Base-by-base conservation (phyloP, 2,113 vertebrate genomes). In the Pogonocichla stellata region DNA sequence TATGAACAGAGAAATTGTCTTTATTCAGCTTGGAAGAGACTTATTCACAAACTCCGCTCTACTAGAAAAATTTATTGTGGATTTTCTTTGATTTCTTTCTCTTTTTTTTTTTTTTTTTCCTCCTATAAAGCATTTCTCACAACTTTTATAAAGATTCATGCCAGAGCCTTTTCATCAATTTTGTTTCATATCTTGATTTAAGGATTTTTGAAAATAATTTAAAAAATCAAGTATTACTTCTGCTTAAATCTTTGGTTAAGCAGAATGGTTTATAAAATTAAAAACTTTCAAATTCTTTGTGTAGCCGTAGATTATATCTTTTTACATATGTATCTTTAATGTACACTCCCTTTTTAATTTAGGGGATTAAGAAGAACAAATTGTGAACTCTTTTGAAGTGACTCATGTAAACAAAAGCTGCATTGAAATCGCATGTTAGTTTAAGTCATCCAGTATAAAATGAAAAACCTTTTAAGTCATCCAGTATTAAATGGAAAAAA, bases 351-450 rank as follows among this genome's bases (percentile, higher is more conserved):
- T 71, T 88, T 85, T 72, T 56, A 31, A 6, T 90, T 66, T 82
- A 9, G 12, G 9, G 5, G 16, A 69, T 50, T 65, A 65, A 82
- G 78, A 75, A 19, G 13, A 24, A n/a, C 12, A 62, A 66, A 50
- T 26, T 73, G 23, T 56, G 16, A 8, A 50, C 11, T 10, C 10
- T 26, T 85, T 57, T 5, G 12, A 9, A 10, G 34, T n/a, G 3
- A 70, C 4, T 34, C 3, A n/a, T 14, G 8, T 29, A 54, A 86
- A 62, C 6, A 75, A 81, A 67, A 78, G 1, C 7, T 61, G 25
- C 36, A 48, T 8, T 50, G 24, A 92, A 86, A 66, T 45, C 0
- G 0, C 3, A 0, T 26, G 4, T 54, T 19, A 62, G 4, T 9
- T 84, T 33, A 45, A 50, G 5, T 58, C 19, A 48, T 45, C 22